Conservation (phyloP, 2,113 vertebrate species). For the Urocynchramus pylzowi region DNA sequence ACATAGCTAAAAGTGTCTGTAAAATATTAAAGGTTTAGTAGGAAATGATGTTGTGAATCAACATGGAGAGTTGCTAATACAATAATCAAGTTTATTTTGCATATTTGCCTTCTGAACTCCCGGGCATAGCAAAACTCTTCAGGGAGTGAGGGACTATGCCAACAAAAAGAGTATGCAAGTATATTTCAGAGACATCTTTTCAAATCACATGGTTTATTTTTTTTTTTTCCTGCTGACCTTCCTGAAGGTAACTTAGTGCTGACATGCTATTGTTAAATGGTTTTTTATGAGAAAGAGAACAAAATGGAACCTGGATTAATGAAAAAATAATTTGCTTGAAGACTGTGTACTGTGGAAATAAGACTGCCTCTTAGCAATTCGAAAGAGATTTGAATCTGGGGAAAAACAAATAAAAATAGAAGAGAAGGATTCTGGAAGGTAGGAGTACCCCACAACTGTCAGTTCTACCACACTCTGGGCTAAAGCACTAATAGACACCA, state of each 20-base stretch:
- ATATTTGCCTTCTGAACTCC: not conserved
- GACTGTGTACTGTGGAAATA: not conserved
- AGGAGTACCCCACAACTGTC: not conserved
- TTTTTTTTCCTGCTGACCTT: not conserved
- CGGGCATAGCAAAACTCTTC: not conserved
- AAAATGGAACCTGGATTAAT: not conserved
- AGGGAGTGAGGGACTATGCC: not conserved
- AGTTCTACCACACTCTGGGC: not conserved
- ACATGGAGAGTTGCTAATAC: not conserved
- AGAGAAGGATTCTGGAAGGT: not conserved
- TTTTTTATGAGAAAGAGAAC: not conserved
- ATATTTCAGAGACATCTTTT: not conserved
- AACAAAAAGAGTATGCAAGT: not conserved
- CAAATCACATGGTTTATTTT: not conserved
- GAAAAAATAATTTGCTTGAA: not conserved
- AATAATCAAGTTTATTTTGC: not conserved
- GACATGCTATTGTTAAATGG: not conserved
- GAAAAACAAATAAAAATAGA: not conserved
- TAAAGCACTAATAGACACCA: not conserved
- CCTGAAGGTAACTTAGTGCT: not conserved
- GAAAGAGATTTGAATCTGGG: not conserved
- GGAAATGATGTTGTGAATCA: not conserved
- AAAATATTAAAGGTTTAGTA: not conserved
- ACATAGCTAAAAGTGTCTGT: not conserved
- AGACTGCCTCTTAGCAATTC: not conserved